These are phyloP conservation scores for Peromyscus polionotus DNA, from an alignment of 2,113 vertebrate genomes.

Conservation along the genomic window DNA sequence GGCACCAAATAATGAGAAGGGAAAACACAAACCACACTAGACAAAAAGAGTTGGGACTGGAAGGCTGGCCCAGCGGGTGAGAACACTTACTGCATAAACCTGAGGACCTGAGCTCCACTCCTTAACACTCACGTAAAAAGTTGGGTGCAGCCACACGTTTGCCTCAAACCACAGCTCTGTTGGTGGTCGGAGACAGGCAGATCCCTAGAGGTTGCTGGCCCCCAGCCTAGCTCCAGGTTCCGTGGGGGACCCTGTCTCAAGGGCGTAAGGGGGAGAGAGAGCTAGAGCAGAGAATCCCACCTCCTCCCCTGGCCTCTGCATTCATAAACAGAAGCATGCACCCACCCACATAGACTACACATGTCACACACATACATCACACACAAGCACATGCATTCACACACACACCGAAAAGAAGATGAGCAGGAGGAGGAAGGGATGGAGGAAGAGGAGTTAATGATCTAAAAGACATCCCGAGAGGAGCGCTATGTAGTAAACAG, in stretches of 20 bases:
- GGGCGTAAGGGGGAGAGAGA: neutral
- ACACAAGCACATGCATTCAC: neutral
- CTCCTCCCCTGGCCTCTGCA: neutral
- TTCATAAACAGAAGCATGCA: neutral
- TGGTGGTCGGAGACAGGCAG: neutral
- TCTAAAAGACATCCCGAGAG: neutral
- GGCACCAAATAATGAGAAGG: rapidly evolving
- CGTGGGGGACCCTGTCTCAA: neutral
- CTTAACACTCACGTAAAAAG: neutral
- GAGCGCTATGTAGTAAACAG: neutral
- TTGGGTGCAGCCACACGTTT: neutral
- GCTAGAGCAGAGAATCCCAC: no score
- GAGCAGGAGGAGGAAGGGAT: neutral
- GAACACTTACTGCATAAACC: neutral
- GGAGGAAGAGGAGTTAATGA: neutral
- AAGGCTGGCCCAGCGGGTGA: no score
- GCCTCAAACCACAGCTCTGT: neutral
- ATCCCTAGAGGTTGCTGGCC: neutral
- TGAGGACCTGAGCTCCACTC: neutral
- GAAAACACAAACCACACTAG: neutral
- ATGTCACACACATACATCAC: neutral
- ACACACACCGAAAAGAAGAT: neutral
- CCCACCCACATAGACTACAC: neutral
- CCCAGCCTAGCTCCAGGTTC: neutral
- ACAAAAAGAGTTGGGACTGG: neutral